Evolutionary conservation across 2,797 vertebrate genomes (phyloP).

Genomic region (Anisognathus igniventris): DNA sequence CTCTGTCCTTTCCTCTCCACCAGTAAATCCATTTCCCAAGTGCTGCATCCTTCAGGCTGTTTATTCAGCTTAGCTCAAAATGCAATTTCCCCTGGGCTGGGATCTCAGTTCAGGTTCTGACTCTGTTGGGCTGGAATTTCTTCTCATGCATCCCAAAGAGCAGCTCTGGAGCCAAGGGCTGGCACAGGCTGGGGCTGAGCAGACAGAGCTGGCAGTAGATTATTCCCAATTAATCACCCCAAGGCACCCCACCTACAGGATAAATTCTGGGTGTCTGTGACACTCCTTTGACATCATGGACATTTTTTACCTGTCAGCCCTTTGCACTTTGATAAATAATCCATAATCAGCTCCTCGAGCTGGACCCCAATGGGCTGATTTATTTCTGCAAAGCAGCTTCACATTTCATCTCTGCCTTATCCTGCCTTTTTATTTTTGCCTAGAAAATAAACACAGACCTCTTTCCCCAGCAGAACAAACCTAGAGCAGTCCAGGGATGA

Average conservation of each 20-base stretch:
- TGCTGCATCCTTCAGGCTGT: not conserved
- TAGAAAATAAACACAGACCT: not conserved
- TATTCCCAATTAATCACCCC: not conserved
- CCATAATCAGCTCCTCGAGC: not conserved
- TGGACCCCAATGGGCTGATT: not conserved
- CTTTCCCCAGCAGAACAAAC: not conserved
- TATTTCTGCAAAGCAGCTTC: not conserved
- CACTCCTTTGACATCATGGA: not conserved
- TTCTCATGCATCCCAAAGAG: not conserved
- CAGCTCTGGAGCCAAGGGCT: not conserved
- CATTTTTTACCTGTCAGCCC: not conserved
- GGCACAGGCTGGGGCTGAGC: not conserved
- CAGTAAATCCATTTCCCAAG: not conserved
- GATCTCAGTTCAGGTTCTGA: not conserved
- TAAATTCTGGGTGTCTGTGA: not conserved
- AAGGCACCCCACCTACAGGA: not conserved
- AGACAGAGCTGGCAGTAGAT: not conserved
- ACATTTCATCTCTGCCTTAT: not conserved
- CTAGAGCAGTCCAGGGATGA: not conserved
- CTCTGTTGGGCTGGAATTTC: not conserved
- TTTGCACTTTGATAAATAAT: constrained; percentile 32
- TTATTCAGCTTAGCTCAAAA: not conserved
- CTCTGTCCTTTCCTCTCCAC: not conserved
- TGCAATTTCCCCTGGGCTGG: not conserved
- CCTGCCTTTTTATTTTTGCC: not conserved